Conservation (phyloP, 2,797 vertebrate genomes). For the Diglossa cyanea region DNA sequence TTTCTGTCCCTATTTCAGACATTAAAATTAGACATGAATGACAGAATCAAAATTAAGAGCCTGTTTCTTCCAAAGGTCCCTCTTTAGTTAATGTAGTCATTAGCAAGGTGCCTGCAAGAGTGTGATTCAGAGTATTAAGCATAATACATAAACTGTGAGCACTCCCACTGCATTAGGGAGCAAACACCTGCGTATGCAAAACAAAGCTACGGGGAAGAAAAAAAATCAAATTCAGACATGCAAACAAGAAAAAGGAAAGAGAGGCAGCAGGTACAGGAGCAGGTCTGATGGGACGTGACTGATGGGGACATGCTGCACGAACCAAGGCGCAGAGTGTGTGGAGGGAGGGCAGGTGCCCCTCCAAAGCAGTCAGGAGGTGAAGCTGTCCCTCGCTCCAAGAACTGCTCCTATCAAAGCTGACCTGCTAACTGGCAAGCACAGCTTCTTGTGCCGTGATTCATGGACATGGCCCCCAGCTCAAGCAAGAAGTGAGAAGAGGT, state of each 20-base stretch:
- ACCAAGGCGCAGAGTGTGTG: not conserved
- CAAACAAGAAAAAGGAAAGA: not conserved
- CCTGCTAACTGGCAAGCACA: not conserved
- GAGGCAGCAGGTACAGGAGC: not conserved
- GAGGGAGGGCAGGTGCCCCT: not conserved
- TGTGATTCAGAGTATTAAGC: not conserved
- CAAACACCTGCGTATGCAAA: not conserved
- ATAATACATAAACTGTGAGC: not conserved
- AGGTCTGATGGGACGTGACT: not conserved
- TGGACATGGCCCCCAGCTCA: not conserved
- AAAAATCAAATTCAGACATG: not conserved
- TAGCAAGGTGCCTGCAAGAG: not conserved
- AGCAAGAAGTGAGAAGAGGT: not conserved
- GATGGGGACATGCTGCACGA: not conserved
- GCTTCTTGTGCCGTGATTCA: not conserved
- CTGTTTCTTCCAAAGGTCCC: not conserved
- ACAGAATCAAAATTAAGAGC: not conserved
- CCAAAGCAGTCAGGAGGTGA: not conserved
- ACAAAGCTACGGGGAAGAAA: not conserved
- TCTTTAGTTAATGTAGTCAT: not conserved
- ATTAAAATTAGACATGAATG: not conserved
- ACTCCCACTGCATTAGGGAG: not conserved
- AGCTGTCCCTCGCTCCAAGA: not conserved
- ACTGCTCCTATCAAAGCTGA: not conserved
- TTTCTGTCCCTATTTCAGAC: not conserved